Evolutionary conservation across 2,888 invertebrate species (phyloP).

Genomic region (Scrobipalpa costella): DNA sequence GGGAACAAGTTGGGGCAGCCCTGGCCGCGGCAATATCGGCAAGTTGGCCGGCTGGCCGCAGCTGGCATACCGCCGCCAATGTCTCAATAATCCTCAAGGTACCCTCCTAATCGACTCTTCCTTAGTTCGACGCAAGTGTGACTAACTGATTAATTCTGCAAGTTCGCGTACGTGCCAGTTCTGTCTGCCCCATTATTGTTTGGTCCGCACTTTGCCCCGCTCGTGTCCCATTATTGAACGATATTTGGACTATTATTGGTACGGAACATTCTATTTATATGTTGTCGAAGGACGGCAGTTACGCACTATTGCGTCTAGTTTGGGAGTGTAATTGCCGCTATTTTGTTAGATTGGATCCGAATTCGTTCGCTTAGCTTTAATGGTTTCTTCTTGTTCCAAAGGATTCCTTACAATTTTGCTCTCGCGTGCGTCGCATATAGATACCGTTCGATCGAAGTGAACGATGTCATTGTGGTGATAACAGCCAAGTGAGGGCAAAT

Average conservation of each 20-base stretch:
- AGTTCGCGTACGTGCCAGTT: constrained; percentile 67
- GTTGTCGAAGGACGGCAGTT: constrained; percentile 64
- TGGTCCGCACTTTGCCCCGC: constrained; percentile 63
- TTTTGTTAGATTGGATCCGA: constrained; percentile 68
- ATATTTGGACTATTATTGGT: constrained; percentile 73
- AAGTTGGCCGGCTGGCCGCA: constrained; percentile 72
- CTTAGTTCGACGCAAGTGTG: constrained; percentile 77
- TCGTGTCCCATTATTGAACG: constrained; percentile 69
- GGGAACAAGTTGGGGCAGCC: constrained; percentile 71
- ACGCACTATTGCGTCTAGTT: constrained; percentile 62
- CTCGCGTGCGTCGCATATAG: constrained; percentile 8
- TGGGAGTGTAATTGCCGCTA: constrained; percentile 72
- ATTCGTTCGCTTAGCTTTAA: constrained; percentile 59
- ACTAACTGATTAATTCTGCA: constrained; percentile 79
- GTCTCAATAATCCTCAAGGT: constrained; percentile 80
- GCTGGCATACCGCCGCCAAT: constrained; percentile 72
- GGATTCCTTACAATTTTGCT: constrained; percentile 18
- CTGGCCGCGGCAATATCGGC: constrained; percentile 72
- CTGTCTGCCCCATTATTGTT: constrained; percentile 70
- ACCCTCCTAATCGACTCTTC: constrained; percentile 79
- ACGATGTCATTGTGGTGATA: background rate
- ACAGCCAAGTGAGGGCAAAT: background rate
- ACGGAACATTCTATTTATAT: constrained; percentile 64
- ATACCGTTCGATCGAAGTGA: constrained; percentile 7
- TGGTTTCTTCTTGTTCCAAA: constrained; percentile 52